These are phyloP conservation scores for Trigoniulus corallinus DNA, from an alignment of 1,140 invertebrate species.

Conservation along the genomic window DNA sequence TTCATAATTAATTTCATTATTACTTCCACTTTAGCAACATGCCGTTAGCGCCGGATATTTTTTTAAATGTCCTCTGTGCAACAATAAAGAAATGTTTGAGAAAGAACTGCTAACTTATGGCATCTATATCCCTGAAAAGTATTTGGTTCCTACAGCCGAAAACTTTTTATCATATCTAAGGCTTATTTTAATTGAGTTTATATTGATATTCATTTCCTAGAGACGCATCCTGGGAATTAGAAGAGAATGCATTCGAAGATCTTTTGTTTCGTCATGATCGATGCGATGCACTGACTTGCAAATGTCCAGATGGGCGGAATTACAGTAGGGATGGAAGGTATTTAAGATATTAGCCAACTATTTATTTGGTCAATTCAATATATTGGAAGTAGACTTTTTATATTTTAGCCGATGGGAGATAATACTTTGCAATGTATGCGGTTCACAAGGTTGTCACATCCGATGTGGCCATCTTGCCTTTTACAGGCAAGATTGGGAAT, in stretches of 20 bases:
- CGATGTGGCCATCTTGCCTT: slow-evolving; percentile 23
- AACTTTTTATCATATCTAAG: too few species aligned
- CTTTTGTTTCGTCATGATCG: slow-evolving; percentile 35
- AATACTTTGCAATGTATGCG: slow-evolving; percentile 35
- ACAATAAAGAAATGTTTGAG: slow-evolving; percentile 39
- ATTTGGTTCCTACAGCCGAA: too few species aligned
- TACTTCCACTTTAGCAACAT: slow-evolving; percentile 34
- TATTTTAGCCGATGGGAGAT: slow-evolving; percentile 37
- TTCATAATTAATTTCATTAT: too few species aligned
- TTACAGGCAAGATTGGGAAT: slow-evolving; percentile 2
- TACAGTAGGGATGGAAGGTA: slow-evolving; percentile 31
- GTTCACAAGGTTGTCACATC: slow-evolving; percentile 37
- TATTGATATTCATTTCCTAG: slow-evolving; percentile 20
- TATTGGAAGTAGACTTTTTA: slow-evolving; percentile 37
- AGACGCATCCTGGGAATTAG: slow-evolving; percentile 50
- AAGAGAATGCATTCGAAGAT: slow-evolving; percentile 42
- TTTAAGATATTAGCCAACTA: neutral
- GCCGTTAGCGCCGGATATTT: slow-evolving; percentile 45
- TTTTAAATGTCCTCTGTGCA: slow-evolving; percentile 50
- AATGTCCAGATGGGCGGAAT: slow-evolving; percentile 36
- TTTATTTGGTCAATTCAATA: slow-evolving; percentile 19
- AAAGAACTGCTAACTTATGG: slow-evolving; percentile 40
- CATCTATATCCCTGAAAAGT: slow-evolving; percentile 44
- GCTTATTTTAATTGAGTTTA: too few species aligned
- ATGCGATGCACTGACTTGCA: slow-evolving; percentile 38